Base-by-base conservation (phyloP, 2,888 invertebrate species). In the Polietes domitor region DNA sequence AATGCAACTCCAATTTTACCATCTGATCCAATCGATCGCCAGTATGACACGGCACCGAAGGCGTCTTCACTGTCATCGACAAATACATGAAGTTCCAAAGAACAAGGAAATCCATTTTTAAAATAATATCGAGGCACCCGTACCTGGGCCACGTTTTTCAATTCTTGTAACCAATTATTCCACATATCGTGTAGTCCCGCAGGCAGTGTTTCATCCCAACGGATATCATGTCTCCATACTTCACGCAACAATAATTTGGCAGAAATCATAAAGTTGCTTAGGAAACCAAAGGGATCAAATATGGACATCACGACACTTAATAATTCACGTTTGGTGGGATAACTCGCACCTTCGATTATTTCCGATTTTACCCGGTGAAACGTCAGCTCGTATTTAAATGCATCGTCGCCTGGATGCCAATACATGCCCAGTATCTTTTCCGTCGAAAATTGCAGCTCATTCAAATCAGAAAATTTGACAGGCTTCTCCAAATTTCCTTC, bases 21-120 rank as follows among this genome's bases (percentile, higher is more conserved):
- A 3, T 76, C 71, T 5, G 72, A 19, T 50, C 53, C 19, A 61
- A 82, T 75, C 10, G 26, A 28, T 24, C 83, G 68, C 24, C 76
- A 71, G 41, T 81, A 86, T 7, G 80, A 76, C 5, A 83, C 86
- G 17, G 82, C 80, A 2, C 58, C 63, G 53, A 72, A 84, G 9
- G 86, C 87, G 12, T 74, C 41, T 26, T 63, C 58, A n/a, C 86
- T 81, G 1, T 76, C 80, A 43, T 78, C 84, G 0, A 82, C 76
- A 65, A 85, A 85, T 0, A 82, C 24, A 43, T 86, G 84, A 9
- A 82, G n/a, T 15, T 84, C 55, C 4, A 58, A 12, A 0, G 17
- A 1, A 9, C 12, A 7, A 58, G 24, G 55, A 12, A 58, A 9
- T 15, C 15, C 55, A 15, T 55, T 58, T 41, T 10, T 15, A 58